phyloP scores from a whole-genome alignment of 2,113 vertebrate species.

The Tetraodon nigroviridis region DNA sequence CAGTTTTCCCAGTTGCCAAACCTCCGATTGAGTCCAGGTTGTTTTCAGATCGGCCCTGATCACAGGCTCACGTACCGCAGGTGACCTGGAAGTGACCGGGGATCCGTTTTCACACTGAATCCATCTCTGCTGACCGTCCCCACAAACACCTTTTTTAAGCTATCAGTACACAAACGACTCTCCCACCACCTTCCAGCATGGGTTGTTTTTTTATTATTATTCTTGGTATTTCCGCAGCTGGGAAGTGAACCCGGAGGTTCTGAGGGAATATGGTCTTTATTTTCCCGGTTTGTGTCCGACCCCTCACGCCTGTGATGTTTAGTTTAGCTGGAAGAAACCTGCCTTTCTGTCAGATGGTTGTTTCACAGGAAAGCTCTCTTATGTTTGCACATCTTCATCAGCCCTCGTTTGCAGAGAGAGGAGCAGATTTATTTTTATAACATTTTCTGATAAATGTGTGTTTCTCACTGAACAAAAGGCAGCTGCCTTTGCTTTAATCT shows the following conservation, averaged over 20 bases:
- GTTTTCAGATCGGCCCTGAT: neutral
- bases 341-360: too few species aligned
- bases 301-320: too few species aligned
- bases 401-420: constrained; percentile 30
- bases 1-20: neutral
- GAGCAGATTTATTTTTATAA: constrained; percentile 41
- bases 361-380: neutral
- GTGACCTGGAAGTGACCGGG: constrained; percentile 6
- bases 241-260: too few species aligned
- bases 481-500: constrained; percentile 38
- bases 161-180: neutral
- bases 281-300: too few species aligned
- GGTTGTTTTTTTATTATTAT: too few species aligned
- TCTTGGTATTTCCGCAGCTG: too few species aligned
- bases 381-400: constrained; percentile 8
- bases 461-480: constrained; percentile 31
- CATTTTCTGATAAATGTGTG: constrained; percentile 36
- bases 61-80: constrained; percentile 10
- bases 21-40: neutral
- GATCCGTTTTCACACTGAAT: neutral
- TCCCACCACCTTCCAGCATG: too few species aligned
- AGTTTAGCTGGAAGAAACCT: too few species aligned
- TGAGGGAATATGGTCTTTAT: too few species aligned
- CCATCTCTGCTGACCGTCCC: neutral
- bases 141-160: neutral